These are phyloP conservation scores for Adineta ricciae DNA, from an alignment of 2,888 invertebrate species.

Conservation along the genomic window DNA sequence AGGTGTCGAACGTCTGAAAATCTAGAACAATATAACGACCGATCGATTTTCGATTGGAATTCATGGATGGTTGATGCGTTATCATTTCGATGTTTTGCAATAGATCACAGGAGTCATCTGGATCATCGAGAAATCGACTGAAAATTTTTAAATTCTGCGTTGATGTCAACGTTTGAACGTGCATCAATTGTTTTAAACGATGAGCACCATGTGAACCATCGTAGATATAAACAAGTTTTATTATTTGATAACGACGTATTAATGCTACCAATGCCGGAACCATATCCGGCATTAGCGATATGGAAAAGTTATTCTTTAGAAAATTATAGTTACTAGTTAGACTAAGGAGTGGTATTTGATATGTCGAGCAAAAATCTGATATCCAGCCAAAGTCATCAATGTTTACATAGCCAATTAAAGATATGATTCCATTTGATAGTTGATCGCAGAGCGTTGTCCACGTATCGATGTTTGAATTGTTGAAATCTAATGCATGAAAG, in stretches of 20 bases:
- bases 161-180: not conserved
- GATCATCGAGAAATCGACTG: not conserved
- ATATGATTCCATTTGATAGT: not conserved
- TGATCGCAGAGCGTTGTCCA: not conserved
- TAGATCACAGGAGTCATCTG: constrained; percentile 4
- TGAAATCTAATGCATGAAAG: not conserved
- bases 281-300: not conserved
- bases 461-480: not conserved
- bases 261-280: not conserved
- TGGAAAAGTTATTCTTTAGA: not conserved
- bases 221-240: not conserved
- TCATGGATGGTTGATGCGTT: not conserved
- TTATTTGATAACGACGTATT: not conserved
- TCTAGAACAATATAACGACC: constrained; percentile 2
- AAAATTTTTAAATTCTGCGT: not conserved
- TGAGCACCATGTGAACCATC: not conserved
- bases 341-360: not conserved
- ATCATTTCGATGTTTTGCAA: not conserved
- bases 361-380: not conserved
- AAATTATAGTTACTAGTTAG: not conserved
- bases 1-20: not conserved
- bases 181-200: not conserved
- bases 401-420: not conserved
- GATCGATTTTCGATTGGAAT: not conserved
- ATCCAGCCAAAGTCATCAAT: not conserved